Evolutionary conservation across 2,113 vertebrate species (phyloP).

Genomic region (Solenodon paradoxus): DNA sequence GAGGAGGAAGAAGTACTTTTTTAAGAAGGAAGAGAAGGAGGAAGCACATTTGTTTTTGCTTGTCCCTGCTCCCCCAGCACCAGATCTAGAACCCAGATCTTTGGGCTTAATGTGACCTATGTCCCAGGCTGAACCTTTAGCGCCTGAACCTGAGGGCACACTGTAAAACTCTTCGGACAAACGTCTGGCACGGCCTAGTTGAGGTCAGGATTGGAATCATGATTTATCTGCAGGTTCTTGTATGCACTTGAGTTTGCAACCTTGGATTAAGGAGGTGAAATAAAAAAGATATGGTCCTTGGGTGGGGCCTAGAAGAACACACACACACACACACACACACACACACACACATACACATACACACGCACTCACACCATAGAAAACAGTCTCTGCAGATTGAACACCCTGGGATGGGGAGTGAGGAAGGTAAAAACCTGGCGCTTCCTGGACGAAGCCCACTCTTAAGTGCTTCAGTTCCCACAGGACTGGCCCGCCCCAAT

Average conservation of each 20-base stretch:
- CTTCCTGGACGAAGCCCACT: background rate
- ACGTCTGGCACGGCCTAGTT: background rate
- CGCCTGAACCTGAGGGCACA: no score
- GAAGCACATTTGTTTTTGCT: no score
- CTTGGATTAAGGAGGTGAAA: background rate
- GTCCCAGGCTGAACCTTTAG: no score
- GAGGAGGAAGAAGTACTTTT: no score
- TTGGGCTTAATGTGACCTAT: no score
- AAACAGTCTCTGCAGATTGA: background rate
- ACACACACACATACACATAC: no score
- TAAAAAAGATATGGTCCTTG: background rate
- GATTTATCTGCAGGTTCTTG: background rate
- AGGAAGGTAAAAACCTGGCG: background rate
- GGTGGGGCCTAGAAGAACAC: background rate
- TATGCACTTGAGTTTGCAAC: background rate
- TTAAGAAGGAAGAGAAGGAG: no score
- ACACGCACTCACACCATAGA: no score
- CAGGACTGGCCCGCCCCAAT: background rate
- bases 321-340: no score
- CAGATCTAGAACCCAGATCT: no score
- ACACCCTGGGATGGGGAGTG: no score
- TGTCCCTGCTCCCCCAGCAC: no score
- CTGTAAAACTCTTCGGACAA: background rate
- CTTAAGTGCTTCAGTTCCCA: background rate
- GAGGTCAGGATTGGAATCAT: background rate